phyloP scores from a whole-genome alignment of 37 sponge, comb jelly and placozoan genomes.

The Crambe crambe region DNA sequence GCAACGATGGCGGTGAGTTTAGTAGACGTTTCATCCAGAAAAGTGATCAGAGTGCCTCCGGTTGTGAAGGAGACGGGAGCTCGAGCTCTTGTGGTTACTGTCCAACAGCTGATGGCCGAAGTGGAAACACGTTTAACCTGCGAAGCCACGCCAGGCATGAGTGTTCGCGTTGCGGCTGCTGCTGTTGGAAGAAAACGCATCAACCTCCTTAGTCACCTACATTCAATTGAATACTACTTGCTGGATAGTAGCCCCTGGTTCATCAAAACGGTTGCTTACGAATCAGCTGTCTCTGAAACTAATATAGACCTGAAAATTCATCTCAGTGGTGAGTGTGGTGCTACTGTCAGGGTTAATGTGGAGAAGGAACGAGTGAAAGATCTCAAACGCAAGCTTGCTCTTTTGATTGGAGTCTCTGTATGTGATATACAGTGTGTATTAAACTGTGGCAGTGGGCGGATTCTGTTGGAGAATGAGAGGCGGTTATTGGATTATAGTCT shows the following conservation, averaged over 20 bases:
- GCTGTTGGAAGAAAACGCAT: background rate
- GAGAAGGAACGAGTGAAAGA: background rate
- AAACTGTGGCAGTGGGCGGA: background rate
- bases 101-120: background rate
- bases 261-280: background rate
- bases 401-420: background rate
- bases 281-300: background rate
- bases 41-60: background rate
- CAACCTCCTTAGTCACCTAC: background rate
- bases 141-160: background rate
- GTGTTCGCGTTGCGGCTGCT: background rate
- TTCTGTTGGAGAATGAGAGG: background rate
- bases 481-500: background rate
- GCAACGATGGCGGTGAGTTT: background rate
- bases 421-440: background rate
- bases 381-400: background rate
- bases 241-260: background rate
- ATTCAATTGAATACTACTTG: slow-evolving; percentile 8
- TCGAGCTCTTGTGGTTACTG: background rate
- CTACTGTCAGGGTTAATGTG: background rate
- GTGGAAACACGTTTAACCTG: background rate
- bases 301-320: background rate
- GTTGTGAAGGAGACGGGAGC: no score
- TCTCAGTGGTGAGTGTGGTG: background rate
- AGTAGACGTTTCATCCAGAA: background rate